Conservation (phyloP, 2,888 invertebrate genomes). For the Nemoura dubitans region DNA sequence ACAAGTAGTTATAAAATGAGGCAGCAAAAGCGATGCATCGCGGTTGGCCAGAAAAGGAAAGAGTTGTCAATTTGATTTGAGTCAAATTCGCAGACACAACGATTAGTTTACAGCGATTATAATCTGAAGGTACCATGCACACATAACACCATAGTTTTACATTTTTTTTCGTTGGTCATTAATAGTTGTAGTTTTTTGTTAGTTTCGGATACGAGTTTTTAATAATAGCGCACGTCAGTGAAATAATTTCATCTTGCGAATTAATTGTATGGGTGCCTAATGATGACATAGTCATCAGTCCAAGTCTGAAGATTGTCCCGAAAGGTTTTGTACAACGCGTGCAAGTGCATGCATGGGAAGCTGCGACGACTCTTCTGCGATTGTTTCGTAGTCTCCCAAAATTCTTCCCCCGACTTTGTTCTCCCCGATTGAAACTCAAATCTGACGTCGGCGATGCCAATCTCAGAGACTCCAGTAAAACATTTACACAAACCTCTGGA, state of each 20-base stretch:
- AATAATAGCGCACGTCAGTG: conserved; percentile 31
- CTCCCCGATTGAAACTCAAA: background rate
- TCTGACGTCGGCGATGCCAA: background rate
- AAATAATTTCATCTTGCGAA: conserved; percentile 24
- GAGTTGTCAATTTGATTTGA: conserved; percentile 26
- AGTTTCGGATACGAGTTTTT: conserved; percentile 32
- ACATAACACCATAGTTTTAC: conserved; percentile 8
- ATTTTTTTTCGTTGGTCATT: background rate
- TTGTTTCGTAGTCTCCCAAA: background rate
- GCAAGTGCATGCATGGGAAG: background rate
- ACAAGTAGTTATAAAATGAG: background rate
- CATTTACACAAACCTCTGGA: background rate
- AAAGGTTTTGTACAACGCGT: background rate
- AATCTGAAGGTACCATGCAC: conserved; percentile 19
- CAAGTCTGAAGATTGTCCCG: background rate
- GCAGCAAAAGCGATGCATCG: background rate
- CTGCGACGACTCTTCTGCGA: background rate
- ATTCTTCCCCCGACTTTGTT: background rate
- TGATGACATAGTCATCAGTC: conserved; percentile 26
- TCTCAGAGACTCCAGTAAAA: background rate
- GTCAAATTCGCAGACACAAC: background rate
- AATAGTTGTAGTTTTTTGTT: background rate
- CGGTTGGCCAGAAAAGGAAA: background rate
- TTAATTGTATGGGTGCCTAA: conserved; percentile 14
- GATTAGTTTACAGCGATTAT: background rate